These are phyloP conservation scores for Paralvinella palmiformis DNA, from an alignment of 1,140 invertebrate genomes.

Conservation along the genomic window DNA sequence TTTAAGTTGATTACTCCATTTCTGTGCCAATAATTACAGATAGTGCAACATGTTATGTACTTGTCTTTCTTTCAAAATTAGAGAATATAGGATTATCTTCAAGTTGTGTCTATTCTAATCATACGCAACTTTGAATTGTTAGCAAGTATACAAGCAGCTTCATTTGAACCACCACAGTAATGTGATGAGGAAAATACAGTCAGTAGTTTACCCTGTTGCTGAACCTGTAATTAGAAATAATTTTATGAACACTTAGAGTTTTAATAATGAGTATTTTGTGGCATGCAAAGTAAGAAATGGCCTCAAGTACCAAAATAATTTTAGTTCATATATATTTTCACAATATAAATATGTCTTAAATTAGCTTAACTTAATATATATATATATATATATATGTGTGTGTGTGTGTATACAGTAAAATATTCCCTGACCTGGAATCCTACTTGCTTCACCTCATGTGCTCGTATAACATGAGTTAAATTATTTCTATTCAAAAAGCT, in stretches of 20 bases:
- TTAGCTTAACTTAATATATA: neutral
- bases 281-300: no score
- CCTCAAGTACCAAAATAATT: conserved; percentile 17
- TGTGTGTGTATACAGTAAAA: neutral
- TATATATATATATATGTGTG: neutral
- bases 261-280: no score
- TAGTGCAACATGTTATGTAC: no score
- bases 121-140: conserved; percentile 55
- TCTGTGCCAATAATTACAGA: no score
- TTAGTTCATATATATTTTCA: neutral
- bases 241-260: no score
- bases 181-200: conserved; percentile 65
- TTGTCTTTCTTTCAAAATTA: no score
- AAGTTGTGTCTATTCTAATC: conserved; percentile 57
- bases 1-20: no score
- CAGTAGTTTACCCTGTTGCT: conserved; percentile 60
- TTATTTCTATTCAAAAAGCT: conserved; percentile 60
- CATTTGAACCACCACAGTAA: conserved; percentile 62
- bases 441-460: conserved; percentile 65
- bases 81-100: no score
- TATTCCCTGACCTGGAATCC: conserved; percentile 60
- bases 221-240: no score
- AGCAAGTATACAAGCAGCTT: conserved; percentile 61
- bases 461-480: conserved; percentile 64
- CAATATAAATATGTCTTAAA: neutral